phyloP scores from a whole-genome alignment of 1,140 invertebrate genomes.

The Pomacea maculata region DNA sequence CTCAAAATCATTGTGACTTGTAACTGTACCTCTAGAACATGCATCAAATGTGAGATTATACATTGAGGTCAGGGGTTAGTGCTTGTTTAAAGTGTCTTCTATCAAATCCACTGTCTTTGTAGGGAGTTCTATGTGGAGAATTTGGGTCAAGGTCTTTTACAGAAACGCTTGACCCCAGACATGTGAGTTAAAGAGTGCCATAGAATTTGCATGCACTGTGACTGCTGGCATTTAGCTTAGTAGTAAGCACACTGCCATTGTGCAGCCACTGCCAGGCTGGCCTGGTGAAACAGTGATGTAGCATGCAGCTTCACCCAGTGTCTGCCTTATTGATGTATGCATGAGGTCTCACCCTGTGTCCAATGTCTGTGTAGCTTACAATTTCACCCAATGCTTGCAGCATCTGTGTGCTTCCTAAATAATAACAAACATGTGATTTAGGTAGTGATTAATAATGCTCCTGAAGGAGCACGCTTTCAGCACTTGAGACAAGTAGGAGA shows the following conservation, averaged over 20 bases:
- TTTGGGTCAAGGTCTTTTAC: slow-evolving; percentile 55
- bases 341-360: background rate
- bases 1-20: too few species aligned
- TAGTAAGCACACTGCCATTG: too few species aligned
- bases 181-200: slow-evolving; percentile 20
- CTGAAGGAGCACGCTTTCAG: too few species aligned
- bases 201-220: too few species aligned
- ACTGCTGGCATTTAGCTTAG: too few species aligned
- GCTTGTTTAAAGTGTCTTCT: slow-evolving; percentile 1
- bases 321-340: background rate
- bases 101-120: slow-evolving; percentile 25
- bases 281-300: too few species aligned
- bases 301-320: too few species aligned
- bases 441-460: background rate
- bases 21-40: too few species aligned
- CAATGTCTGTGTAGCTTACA: too few species aligned
- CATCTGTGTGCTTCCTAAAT: background rate
- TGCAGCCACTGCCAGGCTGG: too few species aligned
- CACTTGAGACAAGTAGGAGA: too few species aligned
- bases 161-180: slow-evolving; percentile 38
- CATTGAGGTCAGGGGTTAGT: background rate
- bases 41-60: too few species aligned
- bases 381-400: background rate
- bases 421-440: background rate
- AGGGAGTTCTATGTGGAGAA: slow-evolving; percentile 61